Evolutionary conservation across 2,797 vertebrate species (phyloP).

Genomic region (Betta splendens): DNA sequence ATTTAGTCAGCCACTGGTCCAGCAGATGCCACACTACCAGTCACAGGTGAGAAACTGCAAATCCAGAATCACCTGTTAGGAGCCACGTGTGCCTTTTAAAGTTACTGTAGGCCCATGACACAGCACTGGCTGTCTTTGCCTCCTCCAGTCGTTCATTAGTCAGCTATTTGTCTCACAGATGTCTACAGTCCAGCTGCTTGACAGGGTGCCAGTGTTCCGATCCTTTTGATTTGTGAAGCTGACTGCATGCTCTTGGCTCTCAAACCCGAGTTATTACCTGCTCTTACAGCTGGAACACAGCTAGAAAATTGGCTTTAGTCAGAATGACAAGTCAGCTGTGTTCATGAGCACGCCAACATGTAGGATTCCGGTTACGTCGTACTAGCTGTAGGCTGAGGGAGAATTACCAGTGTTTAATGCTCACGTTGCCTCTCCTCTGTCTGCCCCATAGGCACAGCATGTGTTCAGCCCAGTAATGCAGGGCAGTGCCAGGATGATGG

Average conservation of each 20-base stretch:
- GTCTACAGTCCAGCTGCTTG: slow-evolving; percentile 18
- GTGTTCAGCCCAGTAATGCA: slow-evolving; percentile 97
- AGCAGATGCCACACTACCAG: slow-evolving; percentile 97
- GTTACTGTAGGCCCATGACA: background rate
- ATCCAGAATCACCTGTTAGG: slow-evolving; percentile 2
- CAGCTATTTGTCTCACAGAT: slow-evolving; percentile 29
- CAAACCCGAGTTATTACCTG: slow-evolving; percentile 7
- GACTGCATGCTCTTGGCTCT: slow-evolving; percentile 2
- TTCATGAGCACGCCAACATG: too few species aligned
- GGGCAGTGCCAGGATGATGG: slow-evolving; percentile 95
- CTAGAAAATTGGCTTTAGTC: background rate
- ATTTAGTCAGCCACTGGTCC: slow-evolving; percentile 96
- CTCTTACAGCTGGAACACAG: background rate
- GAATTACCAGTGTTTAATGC: background rate
- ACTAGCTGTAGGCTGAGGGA: too few species aligned
- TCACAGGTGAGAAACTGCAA: slow-evolving; percentile 77
- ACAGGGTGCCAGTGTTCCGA: slow-evolving; percentile 7
- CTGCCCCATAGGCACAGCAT: slow-evolving; percentile 92
- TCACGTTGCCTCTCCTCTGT: slow-evolving; percentile 9
- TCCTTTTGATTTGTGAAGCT: slow-evolving; percentile 15
- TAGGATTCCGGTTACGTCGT: too few species aligned
- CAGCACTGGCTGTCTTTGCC: slow-evolving; percentile 5
- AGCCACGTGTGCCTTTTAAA: slow-evolving; percentile 6
- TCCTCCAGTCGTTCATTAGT: slow-evolving; percentile 25
- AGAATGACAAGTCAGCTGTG: too few species aligned